These are phyloP conservation scores for Eriosoma lanigerum DNA, from an alignment of 1,140 invertebrate species.

Conservation along the genomic window DNA sequence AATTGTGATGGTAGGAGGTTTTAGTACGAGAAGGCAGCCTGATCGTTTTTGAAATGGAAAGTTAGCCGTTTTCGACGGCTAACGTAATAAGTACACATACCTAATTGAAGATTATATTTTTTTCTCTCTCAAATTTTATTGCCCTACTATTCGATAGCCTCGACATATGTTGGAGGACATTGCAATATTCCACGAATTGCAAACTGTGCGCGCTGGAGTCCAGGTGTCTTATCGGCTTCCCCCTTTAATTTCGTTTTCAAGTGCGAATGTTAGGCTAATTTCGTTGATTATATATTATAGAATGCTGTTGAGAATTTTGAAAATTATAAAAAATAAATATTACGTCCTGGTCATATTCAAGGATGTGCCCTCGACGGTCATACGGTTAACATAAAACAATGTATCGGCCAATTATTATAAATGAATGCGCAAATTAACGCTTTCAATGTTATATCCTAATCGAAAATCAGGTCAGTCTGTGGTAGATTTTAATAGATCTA, in stretches of 20 bases:
- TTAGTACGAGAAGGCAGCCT: background rate
- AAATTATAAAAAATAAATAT: background rate
- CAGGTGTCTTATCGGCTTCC: background rate
- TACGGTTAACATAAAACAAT: constrained; percentile 16
- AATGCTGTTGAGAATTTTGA: background rate
- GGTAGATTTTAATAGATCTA: background rate
- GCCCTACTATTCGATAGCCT: background rate
- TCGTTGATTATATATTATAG: background rate
- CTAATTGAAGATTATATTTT: constrained; percentile 15
- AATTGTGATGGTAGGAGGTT: background rate
- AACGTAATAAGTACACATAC: background rate
- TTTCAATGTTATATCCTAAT: constrained; percentile 35
- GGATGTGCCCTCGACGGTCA: constrained; percentile 42
- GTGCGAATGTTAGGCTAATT: constrained; percentile 5
- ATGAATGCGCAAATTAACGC: constrained; percentile 20
- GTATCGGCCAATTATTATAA: background rate
- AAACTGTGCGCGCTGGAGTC: background rate
- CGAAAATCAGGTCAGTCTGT: constrained; percentile 22
- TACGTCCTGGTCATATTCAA: constrained; percentile 29
- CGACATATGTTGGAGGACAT: constrained; percentile 17
- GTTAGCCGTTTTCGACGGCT: background rate
- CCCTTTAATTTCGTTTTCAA: constrained; percentile 30
- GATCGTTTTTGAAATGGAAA: constrained; percentile 32
- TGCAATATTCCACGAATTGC: background rate
- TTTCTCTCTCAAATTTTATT: background rate